These are phyloP conservation scores for Rhynchonycteris naso DNA, from an alignment of 2,797 vertebrate species.

Conservation along the genomic window DNA sequence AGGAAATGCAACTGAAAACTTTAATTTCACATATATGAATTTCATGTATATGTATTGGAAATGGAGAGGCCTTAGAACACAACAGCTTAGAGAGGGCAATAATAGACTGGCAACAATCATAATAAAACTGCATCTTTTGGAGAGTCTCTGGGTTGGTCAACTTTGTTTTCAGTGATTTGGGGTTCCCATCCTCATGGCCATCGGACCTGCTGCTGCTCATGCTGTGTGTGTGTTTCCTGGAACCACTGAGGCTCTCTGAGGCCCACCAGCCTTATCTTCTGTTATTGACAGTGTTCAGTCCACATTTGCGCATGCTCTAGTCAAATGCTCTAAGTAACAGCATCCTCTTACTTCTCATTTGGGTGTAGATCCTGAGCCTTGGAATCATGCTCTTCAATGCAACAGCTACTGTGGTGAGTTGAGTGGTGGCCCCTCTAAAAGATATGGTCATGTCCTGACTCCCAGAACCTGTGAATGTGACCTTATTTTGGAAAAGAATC, in stretches of 20 bases:
- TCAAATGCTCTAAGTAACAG: neutral
- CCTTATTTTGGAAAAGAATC: neutral
- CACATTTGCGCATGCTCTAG: neutral
- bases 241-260: neutral
- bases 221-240: accelerated
- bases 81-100: neutral
- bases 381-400: neutral
- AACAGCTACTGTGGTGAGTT: neutral
- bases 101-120: neutral
- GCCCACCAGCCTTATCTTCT: neutral
- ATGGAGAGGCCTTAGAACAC: neutral
- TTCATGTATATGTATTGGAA: neutral
- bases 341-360: neutral
- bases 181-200: neutral
- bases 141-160: neutral
- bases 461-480: neutral
- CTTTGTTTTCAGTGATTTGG: neutral
- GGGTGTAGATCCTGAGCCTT: neutral
- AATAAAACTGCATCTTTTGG: neutral
- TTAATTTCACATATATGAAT: neutral
- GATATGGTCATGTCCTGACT: neutral
- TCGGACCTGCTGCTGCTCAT: neutral
- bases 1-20: neutral
- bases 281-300: no score
- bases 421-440: neutral